phyloP scores from a whole-genome alignment of 2,797 vertebrate species.

The Halcyon leucocephala region DNA sequence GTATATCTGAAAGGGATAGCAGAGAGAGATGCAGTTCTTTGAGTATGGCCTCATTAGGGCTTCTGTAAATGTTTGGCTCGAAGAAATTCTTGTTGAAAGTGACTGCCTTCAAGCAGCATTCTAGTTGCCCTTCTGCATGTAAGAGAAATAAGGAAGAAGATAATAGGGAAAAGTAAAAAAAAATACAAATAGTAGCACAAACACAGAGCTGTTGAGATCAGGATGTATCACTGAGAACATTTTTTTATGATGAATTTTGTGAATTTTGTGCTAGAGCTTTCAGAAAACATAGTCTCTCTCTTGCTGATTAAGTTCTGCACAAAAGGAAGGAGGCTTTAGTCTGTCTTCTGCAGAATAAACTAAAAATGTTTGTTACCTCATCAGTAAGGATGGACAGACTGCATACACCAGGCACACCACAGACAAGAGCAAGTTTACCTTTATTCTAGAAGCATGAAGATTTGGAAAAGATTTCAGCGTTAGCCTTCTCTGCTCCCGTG shows the following conservation, averaged over 20 bases:
- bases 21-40: neutral
- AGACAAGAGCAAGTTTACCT: neutral
- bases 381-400: neutral
- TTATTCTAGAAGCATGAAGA: neutral
- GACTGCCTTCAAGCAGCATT: neutral
- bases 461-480: neutral
- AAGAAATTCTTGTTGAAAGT: neutral
- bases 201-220: neutral
- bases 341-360: neutral
- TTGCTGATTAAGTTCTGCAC: neutral
- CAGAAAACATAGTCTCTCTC: neutral
- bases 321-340: neutral
- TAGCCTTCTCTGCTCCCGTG: neutral
- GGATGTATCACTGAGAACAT: neutral
- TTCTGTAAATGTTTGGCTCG: neutral
- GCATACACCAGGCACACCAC: neutral
- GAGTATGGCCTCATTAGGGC: neutral
- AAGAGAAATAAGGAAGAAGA: neutral
- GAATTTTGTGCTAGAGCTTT: neutral
- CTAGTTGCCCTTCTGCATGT: neutral
- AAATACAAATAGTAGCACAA: neutral
- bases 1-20: neutral
- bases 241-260: neutral
- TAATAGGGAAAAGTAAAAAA: neutral
- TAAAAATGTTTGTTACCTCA: neutral